Percentiles rank a stretch among this genome's conserved stretches.
These are phyloP conservation scores for Steatornis caripensis DNA, from an alignment of 2,113 vertebrate species.

Conservation along the genomic window DNA sequence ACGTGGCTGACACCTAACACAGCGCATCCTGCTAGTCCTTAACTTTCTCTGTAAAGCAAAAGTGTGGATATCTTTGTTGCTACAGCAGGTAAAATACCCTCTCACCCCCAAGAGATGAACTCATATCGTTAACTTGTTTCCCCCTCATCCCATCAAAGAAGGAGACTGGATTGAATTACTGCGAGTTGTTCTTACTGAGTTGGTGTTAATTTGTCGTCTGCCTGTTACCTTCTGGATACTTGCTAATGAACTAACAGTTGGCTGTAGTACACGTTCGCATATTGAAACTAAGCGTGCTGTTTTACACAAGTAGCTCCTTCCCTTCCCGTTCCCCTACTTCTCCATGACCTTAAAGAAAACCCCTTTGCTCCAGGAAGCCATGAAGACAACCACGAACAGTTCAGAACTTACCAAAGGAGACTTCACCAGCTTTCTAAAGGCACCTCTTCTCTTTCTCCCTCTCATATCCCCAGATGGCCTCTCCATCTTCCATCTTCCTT, in stretches of 20 bases:
- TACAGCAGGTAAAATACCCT: neutral
- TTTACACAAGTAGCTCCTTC: neutral
- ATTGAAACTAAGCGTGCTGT: neutral
- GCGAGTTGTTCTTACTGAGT: neutral
- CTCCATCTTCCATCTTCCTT: neutral
- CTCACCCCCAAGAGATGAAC: neutral
- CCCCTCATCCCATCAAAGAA: neutral
- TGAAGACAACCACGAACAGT: neutral
- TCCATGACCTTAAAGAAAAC: neutral
- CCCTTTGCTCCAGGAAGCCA: neutral
- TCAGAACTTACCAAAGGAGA: neutral
- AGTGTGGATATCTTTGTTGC: neutral
- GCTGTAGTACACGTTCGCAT: fast-evolving
- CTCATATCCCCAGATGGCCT: neutral
- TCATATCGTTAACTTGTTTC: neutral
- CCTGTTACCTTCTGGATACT: neutral
- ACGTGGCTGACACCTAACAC: neutral
- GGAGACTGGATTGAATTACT: neutral
- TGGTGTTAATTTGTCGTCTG: neutral
- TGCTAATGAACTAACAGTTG: neutral
- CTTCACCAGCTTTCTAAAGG: neutral
- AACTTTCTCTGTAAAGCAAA: neutral
- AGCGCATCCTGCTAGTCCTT: neutral
- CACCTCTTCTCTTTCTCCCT: neutral
- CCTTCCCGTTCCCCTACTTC: neutral